Conservation (phyloP, 2,888 invertebrate species). For the Noctuana brunneofusca region DNA sequence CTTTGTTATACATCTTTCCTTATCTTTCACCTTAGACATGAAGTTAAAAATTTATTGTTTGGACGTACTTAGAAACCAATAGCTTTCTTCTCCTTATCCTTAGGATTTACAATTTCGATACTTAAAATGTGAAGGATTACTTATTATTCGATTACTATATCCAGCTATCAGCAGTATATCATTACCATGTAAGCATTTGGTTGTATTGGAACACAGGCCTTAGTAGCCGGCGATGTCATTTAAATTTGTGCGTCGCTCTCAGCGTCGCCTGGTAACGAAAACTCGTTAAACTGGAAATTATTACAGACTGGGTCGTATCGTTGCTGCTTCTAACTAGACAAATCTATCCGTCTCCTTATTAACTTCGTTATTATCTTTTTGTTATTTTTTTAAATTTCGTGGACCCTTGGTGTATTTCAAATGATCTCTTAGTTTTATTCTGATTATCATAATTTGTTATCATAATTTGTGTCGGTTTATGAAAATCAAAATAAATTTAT, state of each 20-base stretch:
- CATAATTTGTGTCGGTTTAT: no score
- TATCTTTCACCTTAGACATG: no score
- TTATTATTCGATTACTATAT: neutral
- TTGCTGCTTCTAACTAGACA: constrained; percentile 8
- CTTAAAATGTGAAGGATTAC: neutral
- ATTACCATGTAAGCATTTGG: neutral
- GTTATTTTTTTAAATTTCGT: neutral
- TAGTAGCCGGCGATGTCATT: constrained; percentile 26
- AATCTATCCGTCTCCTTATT: constrained; percentile 9
- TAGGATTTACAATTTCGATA: neutral
- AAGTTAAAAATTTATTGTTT: no score
- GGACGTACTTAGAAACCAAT: no score
- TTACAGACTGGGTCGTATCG: constrained; percentile 17
- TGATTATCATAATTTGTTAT: no score
- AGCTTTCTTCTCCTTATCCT: no score
- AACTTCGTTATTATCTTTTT: constrained; percentile 11
- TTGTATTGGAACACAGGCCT: constrained; percentile 10
- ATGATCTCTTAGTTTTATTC: neutral
- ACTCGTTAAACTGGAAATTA: constrained; percentile 36
- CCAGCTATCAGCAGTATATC: neutral
- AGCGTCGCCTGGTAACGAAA: constrained; percentile 32
- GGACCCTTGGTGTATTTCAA: neutral
- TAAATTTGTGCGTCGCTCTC: constrained; percentile 22
- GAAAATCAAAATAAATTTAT: no score
- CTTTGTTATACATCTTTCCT: no score